Base-by-base conservation (phyloP, 2,113 vertebrate genomes). In the Caranx melampygus region DNA sequence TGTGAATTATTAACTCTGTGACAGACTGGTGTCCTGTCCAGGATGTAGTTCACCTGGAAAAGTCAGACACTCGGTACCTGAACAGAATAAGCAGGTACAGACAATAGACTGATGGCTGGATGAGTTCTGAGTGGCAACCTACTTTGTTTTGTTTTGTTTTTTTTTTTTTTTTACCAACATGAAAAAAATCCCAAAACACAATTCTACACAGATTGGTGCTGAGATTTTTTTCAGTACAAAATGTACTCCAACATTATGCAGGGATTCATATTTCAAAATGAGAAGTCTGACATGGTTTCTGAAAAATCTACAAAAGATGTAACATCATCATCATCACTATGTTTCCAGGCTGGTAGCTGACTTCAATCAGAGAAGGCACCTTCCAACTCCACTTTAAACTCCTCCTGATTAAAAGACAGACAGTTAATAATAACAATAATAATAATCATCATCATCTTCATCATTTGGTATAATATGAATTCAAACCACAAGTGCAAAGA, bases 151-250 rank as follows among this genome's bases (percentile, higher is more conserved):
- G n/a, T n/a, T n/a, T n/a, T n/a, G n/a, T n/a, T n/a, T n/a, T n/a
- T n/a, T n/a, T n/a, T n/a, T n/a, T n/a, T n/a, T n/a, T n/a, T n/a
- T n/a, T n/a, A n/a, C n/a, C n/a, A n/a, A n/a, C n/a, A n/a, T n/a
- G n/a, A 45, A 51, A 63, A 64, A 57, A 42, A 54, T 51, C 15
- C 34, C 13, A 4, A 47, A n/a, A 79, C 40, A 31, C 68, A 66
- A 21, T 14, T 59, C 0, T 12, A 21, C 4, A 51, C 33, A 47
- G 49, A 33, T 21, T 2, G 34, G 12, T 3, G n/a, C 0, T 18
- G 20, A 60, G 40, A 67, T 35, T 86, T 86, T 78, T 75, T 78
- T 78, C 20, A 65, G 31, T 3, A 1, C 26, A 10, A 37, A 13
- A 0, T 18, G 4, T 31, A 37, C 45, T 37, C 9, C 8, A 34